Conservation (phyloP, 2,888 invertebrate genomes). For the Drosophila paramelanica region DNA sequence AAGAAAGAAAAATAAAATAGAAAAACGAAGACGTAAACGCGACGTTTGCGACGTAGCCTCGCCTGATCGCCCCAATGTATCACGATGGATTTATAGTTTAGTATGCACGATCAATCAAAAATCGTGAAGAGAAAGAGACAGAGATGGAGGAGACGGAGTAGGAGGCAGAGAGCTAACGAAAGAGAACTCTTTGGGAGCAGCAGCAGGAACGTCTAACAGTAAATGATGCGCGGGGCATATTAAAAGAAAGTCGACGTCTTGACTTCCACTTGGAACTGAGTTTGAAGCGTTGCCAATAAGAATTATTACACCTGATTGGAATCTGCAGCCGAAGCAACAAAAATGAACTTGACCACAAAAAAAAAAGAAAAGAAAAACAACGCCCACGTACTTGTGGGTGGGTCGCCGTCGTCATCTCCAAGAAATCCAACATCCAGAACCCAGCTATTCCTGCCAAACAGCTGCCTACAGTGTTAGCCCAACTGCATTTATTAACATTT, state of each 20-base stretch:
- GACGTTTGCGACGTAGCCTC: conserved; percentile 56
- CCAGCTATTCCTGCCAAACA: conserved; percentile 21
- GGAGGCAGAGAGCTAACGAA: conserved; percentile 19
- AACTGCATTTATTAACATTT: conserved; percentile 81
- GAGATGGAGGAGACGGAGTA: not conserved
- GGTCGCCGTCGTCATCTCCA: conserved; percentile 43
- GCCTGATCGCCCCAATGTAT: conserved; percentile 86
- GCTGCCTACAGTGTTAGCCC: conserved; percentile 40
- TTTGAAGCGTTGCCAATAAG: conserved; percentile 83
- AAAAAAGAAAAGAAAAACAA: conserved; percentile 33
- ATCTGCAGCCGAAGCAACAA: conserved; percentile 76
- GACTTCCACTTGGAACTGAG: conserved; percentile 44
- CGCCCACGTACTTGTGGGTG: conserved; percentile 76
- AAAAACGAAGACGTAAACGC: conserved; percentile 54
- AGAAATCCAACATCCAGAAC: conserved; percentile 31
- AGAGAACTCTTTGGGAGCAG: conserved; percentile 36
- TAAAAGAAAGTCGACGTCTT: conserved; percentile 64
- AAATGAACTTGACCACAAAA: conserved; percentile 83
- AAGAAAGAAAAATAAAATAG: conserved; percentile 20
- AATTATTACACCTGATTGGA: conserved; percentile 86
- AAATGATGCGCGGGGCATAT: conserved; percentile 65
- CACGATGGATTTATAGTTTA: conserved; percentile 86
- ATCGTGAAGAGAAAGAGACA: conserved; percentile 77
- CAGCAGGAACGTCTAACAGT: conserved; percentile 59
- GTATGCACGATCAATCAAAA: conserved; percentile 86